Base-by-base conservation (phyloP, 2,888 invertebrate species). In the Papilio elwesi region DNA sequence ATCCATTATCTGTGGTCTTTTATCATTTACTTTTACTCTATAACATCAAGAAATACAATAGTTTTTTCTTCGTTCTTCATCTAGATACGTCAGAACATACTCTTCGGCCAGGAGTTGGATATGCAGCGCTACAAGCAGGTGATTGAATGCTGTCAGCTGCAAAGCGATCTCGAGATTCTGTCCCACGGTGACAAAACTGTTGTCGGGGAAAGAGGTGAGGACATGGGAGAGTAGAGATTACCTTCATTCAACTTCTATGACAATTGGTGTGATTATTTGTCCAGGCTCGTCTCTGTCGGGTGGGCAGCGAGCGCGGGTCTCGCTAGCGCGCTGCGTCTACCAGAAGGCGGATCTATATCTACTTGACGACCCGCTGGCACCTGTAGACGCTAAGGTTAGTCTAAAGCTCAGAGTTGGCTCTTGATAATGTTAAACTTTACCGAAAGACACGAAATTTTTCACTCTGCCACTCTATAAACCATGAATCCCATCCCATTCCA, bases 81-180 rank as follows among this genome's bases (percentile, higher is more conserved):
- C 0, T 74, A 93, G 93, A 95, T 98, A 0, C 94, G 96, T 53
- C 96, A 97, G 80, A 98, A 98, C 83, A 97, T 98, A 73, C 82
- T 97, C 0, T 97, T 97, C 87, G 97, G 97, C 0, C 93, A 94
- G 80, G 90, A 94, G 0, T 93, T 94, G 85, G 94, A 95, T 72
- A 87, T 92, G 5, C 89, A 94, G 0, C 85, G 95, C 9, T 95
- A 95, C 81, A 89, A 93, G 74, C 91, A 92, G 75, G 94, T 93
- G 9, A 87, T 96, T 66, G 94, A 94, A 76, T 95, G 94, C 48
- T 95, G 95, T 75, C 95, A 95, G 69, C 85, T 95, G 12, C 92
- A 92, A 77, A 91, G 90, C 74, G 96, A 96, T 78, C 83, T 96
- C 69, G 94, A 94, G 13, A 93, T 95, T 67, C 86, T 96, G 76